These are phyloP conservation scores for Keiferia lycopersicella DNA, from an alignment of 2,888 invertebrate genomes.

Conservation along the genomic window DNA sequence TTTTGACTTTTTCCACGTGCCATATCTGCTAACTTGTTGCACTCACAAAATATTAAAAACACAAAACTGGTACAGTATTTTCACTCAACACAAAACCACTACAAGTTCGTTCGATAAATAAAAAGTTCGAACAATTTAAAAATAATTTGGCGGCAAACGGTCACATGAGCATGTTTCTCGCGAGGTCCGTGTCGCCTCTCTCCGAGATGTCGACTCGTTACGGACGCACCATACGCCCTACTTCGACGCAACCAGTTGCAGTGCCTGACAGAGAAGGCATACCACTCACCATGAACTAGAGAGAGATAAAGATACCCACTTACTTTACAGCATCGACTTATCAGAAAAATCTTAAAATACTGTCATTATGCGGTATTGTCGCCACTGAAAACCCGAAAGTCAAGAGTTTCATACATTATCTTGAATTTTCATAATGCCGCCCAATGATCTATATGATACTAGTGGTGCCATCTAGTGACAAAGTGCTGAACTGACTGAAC, in stretches of 20 bases:
- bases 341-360: slow-evolving; percentile 27
- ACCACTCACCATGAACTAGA: slow-evolving; percentile 42
- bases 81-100: slow-evolving; percentile 55
- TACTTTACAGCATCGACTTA: neutral
- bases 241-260: slow-evolving; percentile 71
- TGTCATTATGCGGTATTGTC: neutral
- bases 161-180: slow-evolving; percentile 75
- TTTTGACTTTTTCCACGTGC: slow-evolving; percentile 64
- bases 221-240: slow-evolving; percentile 72
- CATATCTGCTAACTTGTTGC: slow-evolving; percentile 53
- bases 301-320: slow-evolving; percentile 42
- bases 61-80: slow-evolving; percentile 40
- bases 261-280: slow-evolving; percentile 64
- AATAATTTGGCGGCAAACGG: slow-evolving; percentile 68
- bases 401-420: neutral
- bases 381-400: neutral
- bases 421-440: neutral
- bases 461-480: neutral
- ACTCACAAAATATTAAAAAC: slow-evolving; percentile 47
- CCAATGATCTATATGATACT: slow-evolving; percentile 13
- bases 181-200: slow-evolving; percentile 74
- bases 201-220: slow-evolving; percentile 73
- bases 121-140: slow-evolving; percentile 49
- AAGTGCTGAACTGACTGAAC: neutral
- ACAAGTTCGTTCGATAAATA: slow-evolving; percentile 50